These are phyloP conservation scores for Pica pica DNA, from an alignment of 2,113 vertebrate genomes.

Conservation along the genomic window DNA sequence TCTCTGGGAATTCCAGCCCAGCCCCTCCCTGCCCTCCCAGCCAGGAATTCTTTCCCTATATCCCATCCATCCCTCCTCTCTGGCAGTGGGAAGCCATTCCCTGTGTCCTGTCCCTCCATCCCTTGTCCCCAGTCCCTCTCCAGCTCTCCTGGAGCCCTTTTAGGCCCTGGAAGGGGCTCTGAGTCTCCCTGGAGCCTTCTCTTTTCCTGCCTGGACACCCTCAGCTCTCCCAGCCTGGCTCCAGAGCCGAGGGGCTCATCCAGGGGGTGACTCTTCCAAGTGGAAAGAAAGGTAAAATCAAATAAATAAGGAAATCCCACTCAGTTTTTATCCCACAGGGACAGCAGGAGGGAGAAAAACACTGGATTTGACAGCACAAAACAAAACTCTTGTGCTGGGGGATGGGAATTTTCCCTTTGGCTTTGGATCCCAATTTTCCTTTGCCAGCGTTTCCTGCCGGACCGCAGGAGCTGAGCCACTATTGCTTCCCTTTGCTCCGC, in stretches of 20 bases:
- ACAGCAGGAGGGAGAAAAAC: not conserved
- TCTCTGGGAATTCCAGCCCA: not conserved
- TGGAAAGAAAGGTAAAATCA: not conserved
- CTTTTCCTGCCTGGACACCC: not conserved
- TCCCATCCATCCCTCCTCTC: no score
- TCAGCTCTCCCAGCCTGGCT: not conserved
- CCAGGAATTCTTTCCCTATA: fast-evolving
- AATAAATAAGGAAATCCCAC: not conserved
- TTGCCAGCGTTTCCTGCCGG: fast-evolving
- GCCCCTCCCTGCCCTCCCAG: not conserved
- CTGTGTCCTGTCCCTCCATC: not conserved
- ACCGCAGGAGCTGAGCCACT: fast-evolving
- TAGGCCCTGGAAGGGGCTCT: not conserved
- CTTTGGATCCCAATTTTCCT: not conserved
- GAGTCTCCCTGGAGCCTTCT: not conserved
- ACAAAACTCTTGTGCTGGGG: not conserved
- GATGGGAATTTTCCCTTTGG: not conserved
- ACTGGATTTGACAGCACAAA: not conserved
- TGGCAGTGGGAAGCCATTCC: not conserved
- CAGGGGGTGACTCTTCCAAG: not conserved
- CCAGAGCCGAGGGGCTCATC: not conserved
- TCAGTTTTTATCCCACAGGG: not conserved
- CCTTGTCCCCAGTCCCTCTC: not conserved
- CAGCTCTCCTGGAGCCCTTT: not conserved
- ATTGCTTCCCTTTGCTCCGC: fast-evolving